Evolutionary conservation across 2,888 invertebrate species (phyloP).

Genomic region (Pachycephus smyrnensis): DNA sequence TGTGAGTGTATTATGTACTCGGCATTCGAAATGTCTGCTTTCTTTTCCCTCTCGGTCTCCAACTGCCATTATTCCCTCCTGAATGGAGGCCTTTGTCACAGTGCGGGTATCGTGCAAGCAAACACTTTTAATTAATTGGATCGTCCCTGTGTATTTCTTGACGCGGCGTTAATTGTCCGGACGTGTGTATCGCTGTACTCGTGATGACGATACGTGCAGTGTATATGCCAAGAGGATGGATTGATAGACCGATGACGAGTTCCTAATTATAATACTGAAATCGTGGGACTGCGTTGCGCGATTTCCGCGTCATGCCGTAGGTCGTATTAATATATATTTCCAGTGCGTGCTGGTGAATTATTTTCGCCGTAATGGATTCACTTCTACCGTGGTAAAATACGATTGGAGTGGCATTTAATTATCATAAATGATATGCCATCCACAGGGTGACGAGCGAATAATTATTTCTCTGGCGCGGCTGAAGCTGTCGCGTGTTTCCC

Average conservation of each 20-base stretch:
- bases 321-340: background rate
- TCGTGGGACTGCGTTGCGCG: background rate
- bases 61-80: background rate
- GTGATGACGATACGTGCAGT: background rate
- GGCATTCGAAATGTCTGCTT: background rate
- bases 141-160: background rate
- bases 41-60: background rate
- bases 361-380: background rate
- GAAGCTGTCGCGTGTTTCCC: background rate
- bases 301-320: background rate
- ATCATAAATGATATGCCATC: background rate
- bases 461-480: background rate
- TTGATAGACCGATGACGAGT: background rate
- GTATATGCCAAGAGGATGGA: background rate
- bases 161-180: background rate
- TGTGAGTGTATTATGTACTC: background rate
- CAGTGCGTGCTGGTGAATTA: background rate
- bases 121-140: background rate
- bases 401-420: slow-evolving; percentile 9
- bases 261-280: background rate
- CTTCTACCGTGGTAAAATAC: background rate
- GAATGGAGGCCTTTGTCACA: background rate
- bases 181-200: background rate
- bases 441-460: slow-evolving; percentile 17
- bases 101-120: background rate